Evolutionary conservation across 2,113 vertebrate species (phyloP).

Genomic region (Cottus gobio): DNA sequence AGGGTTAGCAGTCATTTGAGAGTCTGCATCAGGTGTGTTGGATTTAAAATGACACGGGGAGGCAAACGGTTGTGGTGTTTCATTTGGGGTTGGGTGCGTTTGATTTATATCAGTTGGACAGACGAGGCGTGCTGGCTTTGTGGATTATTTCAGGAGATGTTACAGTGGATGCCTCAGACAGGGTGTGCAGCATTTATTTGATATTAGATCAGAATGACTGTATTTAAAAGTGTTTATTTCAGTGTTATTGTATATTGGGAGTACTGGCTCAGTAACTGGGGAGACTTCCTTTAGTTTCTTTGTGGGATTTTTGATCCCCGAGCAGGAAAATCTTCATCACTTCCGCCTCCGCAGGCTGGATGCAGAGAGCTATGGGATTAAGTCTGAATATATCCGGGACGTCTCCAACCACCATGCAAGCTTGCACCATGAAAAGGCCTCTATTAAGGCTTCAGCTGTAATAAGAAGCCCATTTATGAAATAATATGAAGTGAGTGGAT

Average conservation of each 20-base stretch:
- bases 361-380: slow-evolving; percentile 3
- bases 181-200: neutral
- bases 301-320: slow-evolving; percentile 1
- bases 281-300: slow-evolving; percentile 1
- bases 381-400: neutral
- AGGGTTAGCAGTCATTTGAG: neutral
- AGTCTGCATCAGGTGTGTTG: slow-evolving; percentile 12
- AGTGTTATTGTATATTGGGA: neutral
- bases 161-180: slow-evolving; percentile 23
- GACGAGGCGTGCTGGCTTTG: slow-evolving; percentile 22
- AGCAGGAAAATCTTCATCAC: slow-evolving; percentile 12
- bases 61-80: slow-evolving; percentile 33
- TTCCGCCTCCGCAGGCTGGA: neutral
- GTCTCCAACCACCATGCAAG: neutral
- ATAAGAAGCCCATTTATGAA: neutral
- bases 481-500: neutral
- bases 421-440: neutral
- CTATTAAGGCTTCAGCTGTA: neutral
- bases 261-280: neutral
- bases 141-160: slow-evolving; percentile 17
- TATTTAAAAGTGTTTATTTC: neutral
- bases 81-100: neutral
- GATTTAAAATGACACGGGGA: neutral
- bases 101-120: slow-evolving; percentile 28
- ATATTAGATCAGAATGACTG: slow-evolving; percentile 16